Conservation (phyloP, 2,888 invertebrate species). For the Thereva nobilitata region DNA sequence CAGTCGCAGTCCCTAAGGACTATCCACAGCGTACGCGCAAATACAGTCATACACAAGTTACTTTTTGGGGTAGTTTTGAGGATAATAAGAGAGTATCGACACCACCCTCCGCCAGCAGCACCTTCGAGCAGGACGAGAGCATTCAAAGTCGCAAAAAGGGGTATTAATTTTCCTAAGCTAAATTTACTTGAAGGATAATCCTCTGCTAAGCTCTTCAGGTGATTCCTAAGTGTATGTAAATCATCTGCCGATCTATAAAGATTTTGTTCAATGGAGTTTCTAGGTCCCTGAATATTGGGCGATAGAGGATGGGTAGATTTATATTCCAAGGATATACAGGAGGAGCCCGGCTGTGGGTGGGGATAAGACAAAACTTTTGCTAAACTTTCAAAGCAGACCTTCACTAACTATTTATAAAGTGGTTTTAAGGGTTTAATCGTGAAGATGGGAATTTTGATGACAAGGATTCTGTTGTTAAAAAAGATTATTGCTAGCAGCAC, state of each 20-base stretch:
- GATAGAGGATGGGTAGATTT: too few relatives aligned
- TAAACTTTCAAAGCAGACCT: too few relatives aligned
- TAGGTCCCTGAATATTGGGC: too few relatives aligned
- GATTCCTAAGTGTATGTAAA: constrained; percentile 41
- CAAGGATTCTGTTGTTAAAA: too few relatives aligned
- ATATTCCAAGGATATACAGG: too few relatives aligned
- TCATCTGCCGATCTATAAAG: constrained; percentile 36
- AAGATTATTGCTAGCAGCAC: too few relatives aligned
- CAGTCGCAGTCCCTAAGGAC: constrained; percentile 6
- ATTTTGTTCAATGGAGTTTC: constrained; percentile 26
- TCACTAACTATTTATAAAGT: too few relatives aligned
- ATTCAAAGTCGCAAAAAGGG: constrained; percentile 41
- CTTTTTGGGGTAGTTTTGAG: constrained; percentile 10
- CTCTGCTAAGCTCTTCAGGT: constrained; percentile 45
- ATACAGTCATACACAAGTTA: constrained; percentile 23
- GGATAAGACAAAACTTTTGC: too few relatives aligned
- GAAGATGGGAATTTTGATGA: too few relatives aligned
- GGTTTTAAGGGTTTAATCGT: too few relatives aligned
- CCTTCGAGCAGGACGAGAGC: constrained; percentile 20
- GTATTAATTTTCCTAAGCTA: constrained; percentile 48
- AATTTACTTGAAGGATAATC: constrained; percentile 48
- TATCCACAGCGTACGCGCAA: constrained; percentile 3
- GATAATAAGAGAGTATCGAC: not conserved
- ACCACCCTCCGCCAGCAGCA: not conserved
- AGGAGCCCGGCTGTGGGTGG: too few relatives aligned